These are phyloP conservation scores for Himalopsyche japonica DNA, from an alignment of 2,888 invertebrate species.

Conservation along the genomic window DNA sequence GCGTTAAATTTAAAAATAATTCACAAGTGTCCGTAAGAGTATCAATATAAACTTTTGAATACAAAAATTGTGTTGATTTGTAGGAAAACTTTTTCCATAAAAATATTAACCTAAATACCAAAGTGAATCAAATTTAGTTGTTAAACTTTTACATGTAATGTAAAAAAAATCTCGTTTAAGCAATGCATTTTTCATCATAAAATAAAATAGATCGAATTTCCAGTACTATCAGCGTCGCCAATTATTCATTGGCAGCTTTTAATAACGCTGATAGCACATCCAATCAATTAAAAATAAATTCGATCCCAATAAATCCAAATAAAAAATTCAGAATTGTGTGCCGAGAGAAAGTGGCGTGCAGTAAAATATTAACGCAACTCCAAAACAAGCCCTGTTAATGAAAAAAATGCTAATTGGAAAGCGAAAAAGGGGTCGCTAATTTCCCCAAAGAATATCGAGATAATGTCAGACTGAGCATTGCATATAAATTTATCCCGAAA, in stretches of 20 bases:
- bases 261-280: not conserved
- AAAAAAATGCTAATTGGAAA: conserved; percentile 23
- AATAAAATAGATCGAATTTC: not conserved
- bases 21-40: not conserved
- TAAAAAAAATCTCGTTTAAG: not conserved
- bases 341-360: not conserved
- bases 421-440: conserved; percentile 22
- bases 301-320: not conserved
- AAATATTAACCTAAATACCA: not conserved
- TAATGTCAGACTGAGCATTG: conserved; percentile 17
- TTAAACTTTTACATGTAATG: not conserved
- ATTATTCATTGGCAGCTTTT: not conserved
- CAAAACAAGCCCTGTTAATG: conserved; percentile 14
- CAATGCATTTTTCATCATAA: not conserved
- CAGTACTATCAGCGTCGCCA: not conserved
- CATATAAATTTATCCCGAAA: conserved; percentile 19
- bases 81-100: not conserved
- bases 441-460: conserved; percentile 25
- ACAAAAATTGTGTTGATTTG: not conserved
- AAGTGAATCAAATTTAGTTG: not conserved
- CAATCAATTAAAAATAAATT: not conserved
- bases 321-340: not conserved
- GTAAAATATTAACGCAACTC: not conserved
- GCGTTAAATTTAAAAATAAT: not conserved
- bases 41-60: not conserved